These are phyloP conservation scores for Mionectes olivaceus DNA, from an alignment of 2,797 vertebrate genomes.

Conservation along the genomic window DNA sequence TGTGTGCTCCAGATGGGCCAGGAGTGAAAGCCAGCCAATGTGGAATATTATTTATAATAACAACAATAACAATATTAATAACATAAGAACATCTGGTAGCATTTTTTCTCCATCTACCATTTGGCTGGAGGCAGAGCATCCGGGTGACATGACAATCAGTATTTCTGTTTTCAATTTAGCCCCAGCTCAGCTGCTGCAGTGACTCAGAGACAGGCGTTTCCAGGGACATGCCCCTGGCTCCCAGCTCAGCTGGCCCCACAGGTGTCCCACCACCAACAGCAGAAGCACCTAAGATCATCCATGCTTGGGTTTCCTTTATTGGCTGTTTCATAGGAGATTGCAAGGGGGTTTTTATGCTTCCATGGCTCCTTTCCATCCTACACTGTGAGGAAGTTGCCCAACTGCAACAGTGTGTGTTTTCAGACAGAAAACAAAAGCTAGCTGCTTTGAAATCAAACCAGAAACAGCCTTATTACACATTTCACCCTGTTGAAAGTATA, in stretches of 20 bases:
- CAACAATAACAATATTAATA: conserved; percentile 73
- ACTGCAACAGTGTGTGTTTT: neutral
- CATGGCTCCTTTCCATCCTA: neutral
- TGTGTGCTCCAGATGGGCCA: conserved; percentile 32
- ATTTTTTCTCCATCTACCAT: conserved; percentile 42
- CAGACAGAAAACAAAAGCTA: conserved; percentile 3
- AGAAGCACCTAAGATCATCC: neutral
- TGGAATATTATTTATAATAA: conserved; percentile 65
- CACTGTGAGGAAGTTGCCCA: neutral
- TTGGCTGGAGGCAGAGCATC: conserved; percentile 60
- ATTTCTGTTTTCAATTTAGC: conserved; percentile 64
- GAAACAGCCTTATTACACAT: neutral
- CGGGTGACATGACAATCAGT: conserved; percentile 25
- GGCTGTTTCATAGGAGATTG: neutral
- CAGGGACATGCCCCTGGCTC: neutral
- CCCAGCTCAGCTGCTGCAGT: conserved; percentile 21
- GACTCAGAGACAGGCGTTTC: neutral
- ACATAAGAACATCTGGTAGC: conserved; percentile 67
- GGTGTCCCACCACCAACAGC: neutral
- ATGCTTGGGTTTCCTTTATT: neutral
- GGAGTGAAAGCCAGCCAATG: conserved; percentile 1
- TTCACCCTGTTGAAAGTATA: neutral
- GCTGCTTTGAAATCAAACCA: conserved; percentile 42
- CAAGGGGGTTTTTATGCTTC: neutral
- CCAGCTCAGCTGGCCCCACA: accelerated